Evolutionary conservation across 1,140 invertebrate species (phyloP), one percentile per base, ranked within the genome.

Genomic region (Trissolcus basalis): DNA sequence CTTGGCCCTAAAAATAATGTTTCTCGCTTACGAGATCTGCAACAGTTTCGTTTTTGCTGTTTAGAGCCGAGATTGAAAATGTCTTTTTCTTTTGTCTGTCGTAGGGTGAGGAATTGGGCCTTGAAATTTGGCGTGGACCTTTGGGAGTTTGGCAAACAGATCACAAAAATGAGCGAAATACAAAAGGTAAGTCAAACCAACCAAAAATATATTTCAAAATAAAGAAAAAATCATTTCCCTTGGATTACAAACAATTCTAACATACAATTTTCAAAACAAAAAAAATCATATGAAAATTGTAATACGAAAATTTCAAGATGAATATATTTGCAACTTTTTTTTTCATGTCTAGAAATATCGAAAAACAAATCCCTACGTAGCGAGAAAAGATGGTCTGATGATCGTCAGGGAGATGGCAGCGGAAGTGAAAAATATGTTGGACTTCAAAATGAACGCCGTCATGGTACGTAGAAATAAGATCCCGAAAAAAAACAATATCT

Each of bases 371-470:
- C 91, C 93, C 35, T 90, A 92, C 69, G 92, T 96, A 43, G 90
- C 90, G 9, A 91, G 92, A 71, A 95, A 95, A 83, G 94, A 96
- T 82, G 95, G 95, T n/a, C 89, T 96, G 39, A 89, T 95, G 33
- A 86, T 96, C 16, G 93, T 96, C 45, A 90, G 94, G 45, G 94
- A 96, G 87, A 92, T 96, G 89, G 94, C 94, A 2, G 90, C 90
- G 0, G 94, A 96, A 88, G 94, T 96, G 14, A 95, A 96, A 83
- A 96, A 96, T 83, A 94, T 96, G 91, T 94, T 96, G 93, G 94
- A 95, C 83, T 95, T 96, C 85, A 96, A 96, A 88, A 95, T 94
- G 86, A 94, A 94, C 82, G 93, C 95, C 36, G 94, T 96, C 39
- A 94, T 95, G 94, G 95, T 96, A 88, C 93, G 19, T 6, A 27